These are phyloP conservation scores for Caenorhabditis sulstoni DNA, from an alignment of 2,888 invertebrate genomes.

Conservation along the genomic window DNA sequence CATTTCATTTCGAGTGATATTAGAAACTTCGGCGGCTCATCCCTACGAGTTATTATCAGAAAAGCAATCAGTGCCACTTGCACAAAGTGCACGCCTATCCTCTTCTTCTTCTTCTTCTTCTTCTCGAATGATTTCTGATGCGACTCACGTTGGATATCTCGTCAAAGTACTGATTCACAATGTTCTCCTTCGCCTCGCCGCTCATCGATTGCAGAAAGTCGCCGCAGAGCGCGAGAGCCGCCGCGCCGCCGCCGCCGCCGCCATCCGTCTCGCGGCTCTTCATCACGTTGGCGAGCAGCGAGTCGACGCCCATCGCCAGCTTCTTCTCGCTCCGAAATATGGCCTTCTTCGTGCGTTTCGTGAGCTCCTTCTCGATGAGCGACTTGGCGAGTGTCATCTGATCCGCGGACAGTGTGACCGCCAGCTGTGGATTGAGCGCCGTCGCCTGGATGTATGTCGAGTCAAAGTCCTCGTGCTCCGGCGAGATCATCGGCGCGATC, in stretches of 20 bases:
- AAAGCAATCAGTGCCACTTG: too few relatives aligned
- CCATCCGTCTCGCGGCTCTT: constrained; percentile 29
- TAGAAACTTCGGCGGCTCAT: too few relatives aligned
- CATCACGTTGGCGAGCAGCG: constrained; percentile 71
- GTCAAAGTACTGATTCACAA: constrained; percentile 64
- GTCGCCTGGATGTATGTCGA: constrained; percentile 69
- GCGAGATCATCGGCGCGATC: constrained; percentile 61
- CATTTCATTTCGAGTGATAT: too few relatives aligned
- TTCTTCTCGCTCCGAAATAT: constrained; percentile 61
- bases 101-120: too few relatives aligned
- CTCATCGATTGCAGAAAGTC: constrained; percentile 50
- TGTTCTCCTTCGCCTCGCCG: constrained; percentile 50
- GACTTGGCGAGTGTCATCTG: constrained; percentile 68
- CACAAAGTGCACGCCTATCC: too few relatives aligned
- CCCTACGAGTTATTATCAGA: too few relatives aligned
- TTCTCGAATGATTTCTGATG: too few relatives aligned
- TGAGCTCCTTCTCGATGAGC: constrained; percentile 65
- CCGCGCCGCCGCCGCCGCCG: constrained; percentile 14
- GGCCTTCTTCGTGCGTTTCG: constrained; percentile 15
- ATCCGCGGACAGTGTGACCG: constrained; percentile 65
- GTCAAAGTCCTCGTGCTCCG: constrained; percentile 62
- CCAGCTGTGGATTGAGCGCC: constrained; percentile 75
- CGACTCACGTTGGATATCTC: constrained; percentile 46
- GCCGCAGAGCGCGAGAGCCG: constrained; percentile 38
- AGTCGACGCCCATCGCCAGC: constrained; percentile 69